Evolutionary conservation across 2,888 invertebrate genomes (phyloP).

Genomic region (Leptopilina drosophilae): DNA sequence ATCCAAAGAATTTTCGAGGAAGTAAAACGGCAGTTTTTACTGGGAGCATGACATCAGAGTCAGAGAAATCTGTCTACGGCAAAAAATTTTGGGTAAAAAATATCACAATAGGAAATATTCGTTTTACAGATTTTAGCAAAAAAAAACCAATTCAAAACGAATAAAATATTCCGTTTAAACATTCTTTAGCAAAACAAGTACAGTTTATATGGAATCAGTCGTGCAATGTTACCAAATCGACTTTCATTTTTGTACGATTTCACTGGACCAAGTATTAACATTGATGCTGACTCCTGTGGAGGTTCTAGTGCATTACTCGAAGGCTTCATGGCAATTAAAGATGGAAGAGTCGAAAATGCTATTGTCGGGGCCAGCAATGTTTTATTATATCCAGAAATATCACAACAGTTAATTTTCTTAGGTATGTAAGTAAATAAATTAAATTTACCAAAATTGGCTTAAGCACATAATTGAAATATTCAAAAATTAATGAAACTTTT

Average conservation of each 20-base stretch:
- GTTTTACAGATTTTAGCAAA: too few relatives aligned
- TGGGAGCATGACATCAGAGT: conserved; percentile 53
- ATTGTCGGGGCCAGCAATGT: conserved; percentile 50
- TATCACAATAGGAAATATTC: conserved; percentile 43
- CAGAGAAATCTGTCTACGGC: conserved; percentile 47
- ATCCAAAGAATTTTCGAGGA: conserved; percentile 51
- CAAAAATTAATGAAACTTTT: too few relatives aligned
- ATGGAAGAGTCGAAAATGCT: conserved; percentile 52
- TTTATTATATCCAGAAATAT: conserved; percentile 54
- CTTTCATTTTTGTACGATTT: conserved; percentile 57
- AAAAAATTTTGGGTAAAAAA: too few relatives aligned
- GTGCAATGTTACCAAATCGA: conserved; percentile 58
- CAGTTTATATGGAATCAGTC: conserved; percentile 46
- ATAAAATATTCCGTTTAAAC: too few relatives aligned
- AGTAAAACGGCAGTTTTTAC: conserved; percentile 49
- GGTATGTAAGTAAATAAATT: conserved; percentile 32
- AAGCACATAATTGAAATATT: too few relatives aligned
- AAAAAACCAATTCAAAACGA: too few relatives aligned
- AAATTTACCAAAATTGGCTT: too few relatives aligned
- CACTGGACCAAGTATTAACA: conserved; percentile 55
- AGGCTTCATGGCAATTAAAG: conserved; percentile 53
- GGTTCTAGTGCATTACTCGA: conserved; percentile 49
- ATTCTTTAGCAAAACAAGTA: too few relatives aligned
- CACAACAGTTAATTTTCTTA: conserved; percentile 50
- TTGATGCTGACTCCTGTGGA: conserved; percentile 49